Conservation (phyloP, 2,888 invertebrate genomes). For the Pterobdella sp. region DNA sequence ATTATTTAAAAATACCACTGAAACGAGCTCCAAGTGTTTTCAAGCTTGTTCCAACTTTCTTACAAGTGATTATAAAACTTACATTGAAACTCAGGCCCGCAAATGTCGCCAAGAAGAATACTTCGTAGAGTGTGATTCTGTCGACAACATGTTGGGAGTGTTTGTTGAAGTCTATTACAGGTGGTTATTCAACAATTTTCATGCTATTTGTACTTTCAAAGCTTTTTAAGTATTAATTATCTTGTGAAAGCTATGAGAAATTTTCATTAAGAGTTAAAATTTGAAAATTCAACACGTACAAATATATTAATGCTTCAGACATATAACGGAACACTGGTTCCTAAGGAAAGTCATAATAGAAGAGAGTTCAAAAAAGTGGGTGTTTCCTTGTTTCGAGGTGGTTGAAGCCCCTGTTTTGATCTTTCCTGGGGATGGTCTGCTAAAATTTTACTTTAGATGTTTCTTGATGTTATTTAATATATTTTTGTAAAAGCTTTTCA, state of each 20-base stretch:
- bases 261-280: too few relatives aligned
- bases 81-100: background rate
- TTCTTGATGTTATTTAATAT: background rate
- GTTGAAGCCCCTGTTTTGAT: conserved; percentile 34
- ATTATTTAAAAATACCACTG: too few relatives aligned
- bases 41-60: too few relatives aligned
- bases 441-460: conserved; percentile 2
- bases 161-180: conserved; percentile 35
- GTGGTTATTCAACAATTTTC: too few relatives aligned
- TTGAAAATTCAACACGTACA: too few relatives aligned
- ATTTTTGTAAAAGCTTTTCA: background rate
- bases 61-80: too few relatives aligned
- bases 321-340: conserved; percentile 37
- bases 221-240: too few relatives aligned
- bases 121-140: conserved; percentile 32
- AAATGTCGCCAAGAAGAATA: conserved; percentile 27
- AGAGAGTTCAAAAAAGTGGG: conserved; percentile 23
- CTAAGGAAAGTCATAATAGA: conserved; percentile 34
- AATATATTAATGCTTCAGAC: conserved; percentile 27
- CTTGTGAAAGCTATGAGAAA: too few relatives aligned
- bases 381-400: conserved; percentile 37
- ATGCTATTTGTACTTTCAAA: too few relatives aligned
- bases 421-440: conserved; percentile 36
- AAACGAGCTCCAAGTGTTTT: too few relatives aligned
- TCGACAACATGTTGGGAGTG: conserved; percentile 36